phyloP scores from a whole-genome alignment of 2,888 invertebrate genomes.

The Xanthia togata region DNA sequence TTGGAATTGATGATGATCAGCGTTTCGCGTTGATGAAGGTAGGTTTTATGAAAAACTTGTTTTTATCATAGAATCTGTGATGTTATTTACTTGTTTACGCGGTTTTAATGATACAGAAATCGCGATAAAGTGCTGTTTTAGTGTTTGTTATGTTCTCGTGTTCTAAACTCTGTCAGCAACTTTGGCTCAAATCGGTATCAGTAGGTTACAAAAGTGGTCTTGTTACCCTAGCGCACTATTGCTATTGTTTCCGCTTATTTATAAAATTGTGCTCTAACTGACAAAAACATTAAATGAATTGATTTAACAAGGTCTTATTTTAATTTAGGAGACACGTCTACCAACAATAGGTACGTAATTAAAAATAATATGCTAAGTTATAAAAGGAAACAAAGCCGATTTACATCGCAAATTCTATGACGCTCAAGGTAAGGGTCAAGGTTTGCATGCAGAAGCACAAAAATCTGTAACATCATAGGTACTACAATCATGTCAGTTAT shows the following conservation, averaged over 20 bases:
- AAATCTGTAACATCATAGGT: neutral
- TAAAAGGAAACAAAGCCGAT: neutral
- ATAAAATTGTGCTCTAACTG: too few species aligned
- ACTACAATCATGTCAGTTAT: neutral
- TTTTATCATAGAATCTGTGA: neutral
- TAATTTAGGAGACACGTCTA: neutral
- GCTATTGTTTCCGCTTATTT: too few species aligned
- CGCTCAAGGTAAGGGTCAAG: too few species aligned
- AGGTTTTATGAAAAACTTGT: conserved; percentile 62
- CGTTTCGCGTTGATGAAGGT: conserved; percentile 95
- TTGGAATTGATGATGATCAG: conserved; percentile 93
- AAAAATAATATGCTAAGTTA: neutral
- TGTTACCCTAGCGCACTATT: too few species aligned
- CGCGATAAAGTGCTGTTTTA: neutral
- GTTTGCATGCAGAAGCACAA: neutral
- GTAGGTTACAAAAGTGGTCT: too few species aligned
- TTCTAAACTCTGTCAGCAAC: conserved; percentile 37
- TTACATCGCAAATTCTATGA: too few species aligned
- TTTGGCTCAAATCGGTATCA: conserved; percentile 23
- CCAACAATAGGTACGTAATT: neutral
- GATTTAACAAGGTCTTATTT: neutral
- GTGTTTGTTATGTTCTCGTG: conserved; percentile 11
- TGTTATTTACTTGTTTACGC: conserved; percentile 42
- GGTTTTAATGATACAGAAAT: conserved; percentile 14
- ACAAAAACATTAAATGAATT: neutral